Conservation (phyloP, 2,797 vertebrate genomes). For the Chlorospingus semifuscus region DNA sequence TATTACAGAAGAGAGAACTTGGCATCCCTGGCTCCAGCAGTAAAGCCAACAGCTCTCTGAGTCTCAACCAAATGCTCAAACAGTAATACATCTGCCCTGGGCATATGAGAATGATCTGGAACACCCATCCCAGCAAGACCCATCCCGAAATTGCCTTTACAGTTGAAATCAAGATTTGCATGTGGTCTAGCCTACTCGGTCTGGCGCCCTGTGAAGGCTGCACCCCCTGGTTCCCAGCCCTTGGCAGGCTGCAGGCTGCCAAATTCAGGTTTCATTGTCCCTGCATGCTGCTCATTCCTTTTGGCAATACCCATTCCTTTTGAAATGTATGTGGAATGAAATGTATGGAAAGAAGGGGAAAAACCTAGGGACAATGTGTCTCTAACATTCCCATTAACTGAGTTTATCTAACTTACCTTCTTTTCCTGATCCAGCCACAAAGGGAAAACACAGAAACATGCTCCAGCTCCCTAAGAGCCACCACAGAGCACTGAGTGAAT, state of each 20-base stretch:
- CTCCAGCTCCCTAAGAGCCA: background rate
- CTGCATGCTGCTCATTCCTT: fast-evolving
- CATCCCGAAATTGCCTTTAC: background rate
- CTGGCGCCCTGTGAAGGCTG: background rate
- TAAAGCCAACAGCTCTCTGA: background rate
- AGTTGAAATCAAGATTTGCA: background rate
- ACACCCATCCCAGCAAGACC: background rate
- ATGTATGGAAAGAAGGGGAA: constrained; percentile 16
- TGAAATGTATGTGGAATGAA: background rate
- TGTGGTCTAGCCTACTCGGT: background rate
- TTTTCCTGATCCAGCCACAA: background rate
- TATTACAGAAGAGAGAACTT: background rate
- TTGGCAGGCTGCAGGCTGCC: background rate
- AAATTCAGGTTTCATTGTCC: background rate
- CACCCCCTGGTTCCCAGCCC: background rate
- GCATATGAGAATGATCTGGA: background rate
- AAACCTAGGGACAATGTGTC: background rate
- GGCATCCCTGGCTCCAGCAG: background rate
- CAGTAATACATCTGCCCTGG: background rate
- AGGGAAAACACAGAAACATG: background rate
- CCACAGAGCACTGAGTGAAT: background rate
- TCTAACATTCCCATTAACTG: background rate
- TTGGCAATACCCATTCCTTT: background rate
- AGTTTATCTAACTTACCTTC: background rate
- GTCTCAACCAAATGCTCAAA: background rate